A percentile compares a stretch with the other conserved stretches of the same genome.
phyloP scores from a whole-genome alignment of 2,113 vertebrate genomes.

The Dendropsophus ebraccatus region DNA sequence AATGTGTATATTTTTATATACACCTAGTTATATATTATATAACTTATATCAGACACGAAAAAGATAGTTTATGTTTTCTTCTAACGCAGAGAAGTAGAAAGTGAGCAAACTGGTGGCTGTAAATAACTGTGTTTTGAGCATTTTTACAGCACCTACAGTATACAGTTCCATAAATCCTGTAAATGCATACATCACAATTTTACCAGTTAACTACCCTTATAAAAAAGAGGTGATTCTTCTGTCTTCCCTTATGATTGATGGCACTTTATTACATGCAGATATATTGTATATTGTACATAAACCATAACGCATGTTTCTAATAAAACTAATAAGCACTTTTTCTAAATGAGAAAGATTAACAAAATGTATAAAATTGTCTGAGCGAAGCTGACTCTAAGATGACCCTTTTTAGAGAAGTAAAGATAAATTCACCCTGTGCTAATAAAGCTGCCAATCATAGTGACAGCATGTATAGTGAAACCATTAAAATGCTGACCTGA shows the following conservation, averaged over 20 bases:
- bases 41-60: no score
- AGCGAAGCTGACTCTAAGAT: slow-evolving; percentile 52
- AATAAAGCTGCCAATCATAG: slow-evolving; percentile 58
- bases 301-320: not conserved
- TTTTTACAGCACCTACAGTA: not conserved
- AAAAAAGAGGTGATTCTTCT: not conserved
- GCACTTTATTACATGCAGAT: not conserved
- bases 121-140: no score
- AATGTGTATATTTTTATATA: no score
- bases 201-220: not conserved
- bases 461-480: slow-evolving; percentile 57
- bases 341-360: slow-evolving; percentile 49
- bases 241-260: not conserved
- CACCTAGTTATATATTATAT: no score
- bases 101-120: not conserved
- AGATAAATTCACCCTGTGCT: slow-evolving; percentile 54
- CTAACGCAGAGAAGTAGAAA: not conserved
- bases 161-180: not conserved
- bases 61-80: not conserved
- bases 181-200: not conserved
- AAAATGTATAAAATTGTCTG: slow-evolving; percentile 56
- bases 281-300: slow-evolving; percentile 17
- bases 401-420: slow-evolving; percentile 58
- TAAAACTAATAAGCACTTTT: slow-evolving; percentile 22
- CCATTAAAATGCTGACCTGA: slow-evolving; percentile 58